Evolutionary conservation across 2,888 invertebrate genomes (phyloP), one percentile per base, ranked within the genome.

Genomic region (Ethmia dodecea): DNA sequence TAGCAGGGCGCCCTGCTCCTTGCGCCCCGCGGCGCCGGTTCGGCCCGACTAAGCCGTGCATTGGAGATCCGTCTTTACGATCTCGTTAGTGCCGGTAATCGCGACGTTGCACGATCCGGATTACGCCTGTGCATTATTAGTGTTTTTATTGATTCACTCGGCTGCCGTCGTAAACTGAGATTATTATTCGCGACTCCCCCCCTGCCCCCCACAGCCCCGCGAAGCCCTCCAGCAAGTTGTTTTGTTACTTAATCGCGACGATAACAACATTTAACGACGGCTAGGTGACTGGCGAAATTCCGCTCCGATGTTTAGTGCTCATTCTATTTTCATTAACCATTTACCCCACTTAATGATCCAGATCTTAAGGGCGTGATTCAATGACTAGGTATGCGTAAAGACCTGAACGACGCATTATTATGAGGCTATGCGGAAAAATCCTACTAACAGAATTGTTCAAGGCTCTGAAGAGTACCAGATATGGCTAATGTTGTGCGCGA

Each of bases 81-180:
- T 73, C 80, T 83, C 84, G 83, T 84, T 83, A 83, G 81, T 72
- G 80, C 69, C 72, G 65, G 81, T 83, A 83, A 83, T 81, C 83
- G 76, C 78, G 73, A 65, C 68, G 73, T 67, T 83, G 84, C 83
- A 84, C 74, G 79, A 66, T 58, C 71, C 68, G 78, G 84, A 78
- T 86, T 83, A 84, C 77, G 75, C 68, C 73, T 75, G 79, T 83
- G 86, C 86, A 86, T 86, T 86, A 86, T 86, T 86, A 86, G 86
- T 84, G 86, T 86, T 86, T 86, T 86, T 86, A 86, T 86, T 86
- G 86, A 86, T 86, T 86, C 81, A 79, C 81, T 84, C 84, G 86
- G 84, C 73, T 77, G 71, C 76, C 66, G 77, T 84, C 84, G 86
- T 86, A 84, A 86, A 86, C 74, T 79, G 83, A 84, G 84, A 84